Evolutionary conservation across 1,140 invertebrate genomes (phyloP).

Genomic region (Diabrotica virgifera): DNA sequence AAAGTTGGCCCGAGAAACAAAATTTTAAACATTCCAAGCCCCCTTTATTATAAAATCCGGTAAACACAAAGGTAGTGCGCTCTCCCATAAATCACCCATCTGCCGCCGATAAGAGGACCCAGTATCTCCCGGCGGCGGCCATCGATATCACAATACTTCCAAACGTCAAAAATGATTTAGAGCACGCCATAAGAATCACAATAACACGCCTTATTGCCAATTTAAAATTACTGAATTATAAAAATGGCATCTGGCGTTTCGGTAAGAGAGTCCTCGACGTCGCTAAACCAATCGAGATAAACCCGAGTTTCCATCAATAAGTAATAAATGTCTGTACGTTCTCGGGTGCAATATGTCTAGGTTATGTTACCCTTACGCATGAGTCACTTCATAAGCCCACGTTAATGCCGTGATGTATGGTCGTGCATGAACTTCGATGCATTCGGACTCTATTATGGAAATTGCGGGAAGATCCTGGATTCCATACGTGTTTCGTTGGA

Average conservation of each 20-base stretch:
- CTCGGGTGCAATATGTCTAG: conserved; percentile 30
- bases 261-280: conserved; percentile 15
- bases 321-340: conserved; percentile 31
- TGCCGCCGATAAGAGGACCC: not conserved
- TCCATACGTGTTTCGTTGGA: conserved; percentile 3
- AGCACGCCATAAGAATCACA: conserved; percentile 25
- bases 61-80: conserved; percentile 1
- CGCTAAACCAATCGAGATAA: conserved; percentile 21
- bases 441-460: conserved; percentile 35
- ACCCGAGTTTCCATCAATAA: conserved; percentile 24
- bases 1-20: not conserved
- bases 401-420: conserved; percentile 28
- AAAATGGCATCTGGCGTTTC: conserved; percentile 30
- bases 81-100: conserved; percentile 14
- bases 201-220: conserved; percentile 29
- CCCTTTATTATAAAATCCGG: not conserved
- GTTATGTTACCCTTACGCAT: conserved; percentile 32
- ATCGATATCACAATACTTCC: conserved; percentile 15
- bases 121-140: conserved; percentile 6
- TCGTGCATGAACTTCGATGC: conserved; percentile 25
- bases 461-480: conserved; percentile 21
- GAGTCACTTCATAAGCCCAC: conserved; percentile 34
- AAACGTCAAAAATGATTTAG: conserved; percentile 33
- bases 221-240: conserved; percentile 31
- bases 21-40: not conserved